Evolutionary conservation across 2,113 vertebrate genomes (phyloP).

Genomic region (Sorex fumeus): DNA sequence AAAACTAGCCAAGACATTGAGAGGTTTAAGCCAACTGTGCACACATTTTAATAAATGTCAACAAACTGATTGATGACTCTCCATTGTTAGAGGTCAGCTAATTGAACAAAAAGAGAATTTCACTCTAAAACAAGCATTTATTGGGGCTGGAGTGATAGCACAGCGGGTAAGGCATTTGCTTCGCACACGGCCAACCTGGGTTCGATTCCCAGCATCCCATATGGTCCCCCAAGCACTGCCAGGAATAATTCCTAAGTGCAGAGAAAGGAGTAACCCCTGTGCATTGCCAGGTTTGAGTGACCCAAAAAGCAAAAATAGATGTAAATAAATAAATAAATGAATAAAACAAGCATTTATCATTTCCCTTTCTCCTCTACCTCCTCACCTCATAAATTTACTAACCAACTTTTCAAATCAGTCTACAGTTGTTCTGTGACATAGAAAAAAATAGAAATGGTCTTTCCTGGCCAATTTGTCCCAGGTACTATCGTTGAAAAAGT

Average conservation of each 20-base stretch:
- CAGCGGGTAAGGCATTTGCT: too few species aligned
- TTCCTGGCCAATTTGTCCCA: neutral
- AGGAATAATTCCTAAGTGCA: too few species aligned
- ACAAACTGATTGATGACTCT: neutral
- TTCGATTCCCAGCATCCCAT: too few species aligned
- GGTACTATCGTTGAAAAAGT: neutral
- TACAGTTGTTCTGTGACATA: conserved; percentile 34
- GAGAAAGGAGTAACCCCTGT: too few species aligned
- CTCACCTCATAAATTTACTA: neutral
- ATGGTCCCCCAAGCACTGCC: too few species aligned
- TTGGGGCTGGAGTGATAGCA: too few species aligned
- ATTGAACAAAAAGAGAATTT: neutral
- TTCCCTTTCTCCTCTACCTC: neutral
- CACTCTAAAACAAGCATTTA: neutral
- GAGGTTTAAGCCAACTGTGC: neutral
- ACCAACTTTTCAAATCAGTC: neutral
- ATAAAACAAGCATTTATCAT: neutral
- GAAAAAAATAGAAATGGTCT: neutral
- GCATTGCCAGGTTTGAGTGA: too few species aligned
- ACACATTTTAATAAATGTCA: neutral
- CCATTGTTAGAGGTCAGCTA: neutral
- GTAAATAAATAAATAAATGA: too few species aligned
- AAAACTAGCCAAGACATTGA: neutral
- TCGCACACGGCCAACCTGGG: too few species aligned
- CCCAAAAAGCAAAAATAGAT: too few species aligned